Base-by-base conservation (phyloP, 1,140 invertebrate species). In the Drosophila pectinifera region DNA sequence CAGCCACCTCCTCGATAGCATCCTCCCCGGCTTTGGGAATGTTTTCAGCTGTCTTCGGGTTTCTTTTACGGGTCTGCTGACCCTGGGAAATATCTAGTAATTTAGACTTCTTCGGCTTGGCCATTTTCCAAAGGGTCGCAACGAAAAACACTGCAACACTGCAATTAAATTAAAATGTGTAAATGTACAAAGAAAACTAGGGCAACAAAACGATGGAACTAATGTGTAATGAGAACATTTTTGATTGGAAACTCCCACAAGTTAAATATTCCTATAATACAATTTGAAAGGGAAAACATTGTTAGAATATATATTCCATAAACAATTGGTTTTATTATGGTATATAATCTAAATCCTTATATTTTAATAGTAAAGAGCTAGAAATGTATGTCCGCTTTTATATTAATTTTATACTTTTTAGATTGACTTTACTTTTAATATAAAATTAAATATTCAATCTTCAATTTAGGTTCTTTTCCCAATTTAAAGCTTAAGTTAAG, bases 241-340 rank as follows among this genome's bases (percentile, higher is more conserved):
- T 57, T 57, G 55, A 57, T 28, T 11, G 18, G 42, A 57, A 57
- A 57, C 24, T 28, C 39, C 39, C 24, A 28, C 22, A 28, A 7
- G 13, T 4, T 0, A 10, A 43, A 11, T 7, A 1, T 18, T 20
- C 8, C 6, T n/a, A n/a, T 24, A n/a, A 4, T n/a, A n/a, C 0
- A 46, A 24, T 10, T 3, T 31, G 28, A 31, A 24, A 4, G 6
- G 3, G 7, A 24, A 45, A 45, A 1, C 6, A 10, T 31, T 10
- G 8, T 10, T 10, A 31, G 8, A 31, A 10, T 31, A 31, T 31
- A 10, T 31, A 31, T 31, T 3, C 8, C 8, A 31, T 31, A 31
- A 31, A 10, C n/a, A n/a, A n/a, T n/a, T n/a, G n/a, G n/a, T n/a
- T n/a, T n/a, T n/a, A n/a, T n/a, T n/a, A n/a, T n/a, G 8, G 28